Evolutionary conservation across 2,888 invertebrate genomes (phyloP), one percentile per base, ranked within the genome.

Genomic region (Diplazon laetatorius): DNA sequence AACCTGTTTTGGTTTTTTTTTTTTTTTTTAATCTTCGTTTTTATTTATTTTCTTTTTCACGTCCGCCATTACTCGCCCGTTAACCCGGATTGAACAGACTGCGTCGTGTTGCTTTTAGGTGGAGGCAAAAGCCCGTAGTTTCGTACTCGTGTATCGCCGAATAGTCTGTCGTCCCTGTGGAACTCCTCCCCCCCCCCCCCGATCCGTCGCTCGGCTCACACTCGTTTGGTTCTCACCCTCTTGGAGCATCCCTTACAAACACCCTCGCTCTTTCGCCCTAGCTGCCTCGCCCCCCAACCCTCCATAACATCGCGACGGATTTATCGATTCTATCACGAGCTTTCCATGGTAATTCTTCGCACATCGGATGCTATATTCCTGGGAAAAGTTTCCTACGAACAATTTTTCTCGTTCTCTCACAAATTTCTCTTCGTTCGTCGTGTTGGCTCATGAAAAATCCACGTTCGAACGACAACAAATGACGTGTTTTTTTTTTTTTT

Each of bases 21-120:
- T n/a, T n/a, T n/a, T n/a, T n/a, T n/a, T n/a, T n/a, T n/a, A n/a
- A n/a, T n/a, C n/a, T n/a, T n/a, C n/a, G n/a, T n/a, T n/a, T n/a
- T n/a, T n/a, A n/a, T n/a, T n/a, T n/a, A n/a, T n/a, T n/a, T n/a
- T n/a, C n/a, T n/a, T n/a, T n/a, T 80, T 86, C 82, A 82, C 80
- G 83, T 82, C 76, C 74, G 80, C 80, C 35, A 25, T 57, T 18
- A 44, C 42, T 44, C 39, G 62, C 46, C 42, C 52, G 39, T 35
- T n/a, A n/a, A n/a, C n/a, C n/a, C n/a, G n/a, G n/a, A 35, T 10
- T 14, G 59, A 30, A 16, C 48, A 42, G 42, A n/a, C n/a, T n/a
- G n/a, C n/a, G n/a, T n/a, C n/a, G n/a, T n/a, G n/a, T n/a, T n/a
- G n/a, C n/a, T n/a, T n/a, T n/a, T n/a, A n/a, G n/a, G n/a, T n/a